A percentile compares a stretch with the other conserved stretches of the same genome.
Conservation (phyloP, 2,888 invertebrate genomes). For the Drosophila cognata region DNA sequence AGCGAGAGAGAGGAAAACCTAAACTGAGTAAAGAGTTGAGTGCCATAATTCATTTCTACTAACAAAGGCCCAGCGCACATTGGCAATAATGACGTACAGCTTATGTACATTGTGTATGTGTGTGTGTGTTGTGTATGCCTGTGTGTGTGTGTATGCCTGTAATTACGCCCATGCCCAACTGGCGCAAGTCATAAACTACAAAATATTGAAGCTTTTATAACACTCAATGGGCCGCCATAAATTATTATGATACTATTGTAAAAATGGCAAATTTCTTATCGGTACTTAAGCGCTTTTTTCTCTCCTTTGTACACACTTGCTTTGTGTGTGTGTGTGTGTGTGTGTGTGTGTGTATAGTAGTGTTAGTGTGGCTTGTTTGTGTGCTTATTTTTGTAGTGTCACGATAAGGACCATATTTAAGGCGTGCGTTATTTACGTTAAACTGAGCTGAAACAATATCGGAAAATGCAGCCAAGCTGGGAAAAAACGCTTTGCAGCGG, state of each 20-base stretch:
- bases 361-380: background rate
- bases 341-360: background rate
- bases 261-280: slow-evolving; percentile 82
- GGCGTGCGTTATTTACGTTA: slow-evolving; percentile 28
- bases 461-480: background rate
- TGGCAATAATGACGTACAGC: slow-evolving; percentile 74
- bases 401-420: slow-evolving; percentile 41
- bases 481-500: background rate
- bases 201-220: slow-evolving; percentile 83
- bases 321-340: background rate
- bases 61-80: slow-evolving; percentile 60
- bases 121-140: slow-evolving; percentile 9
- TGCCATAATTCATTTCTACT: slow-evolving; percentile 72
- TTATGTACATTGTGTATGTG: slow-evolving; percentile 42
- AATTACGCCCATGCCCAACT: slow-evolving; percentile 79
- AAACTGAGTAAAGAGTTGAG: slow-evolving; percentile 64
- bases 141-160: slow-evolving; percentile 54
- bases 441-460: slow-evolving; percentile 2
- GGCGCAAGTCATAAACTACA: slow-evolving; percentile 80
- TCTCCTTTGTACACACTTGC: slow-evolving; percentile 31
- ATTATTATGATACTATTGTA: slow-evolving; percentile 82
- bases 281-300: slow-evolving; percentile 74
- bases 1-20: slow-evolving; percentile 25
- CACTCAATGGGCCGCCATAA: slow-evolving; percentile 81
- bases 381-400: slow-evolving; percentile 13